Percentiles rank a stretch among this genome's conserved stretches.
These are phyloP conservation scores for Dendrolimus punctatus DNA, from an alignment of 1,140 invertebrate genomes.

Conservation along the genomic window DNA sequence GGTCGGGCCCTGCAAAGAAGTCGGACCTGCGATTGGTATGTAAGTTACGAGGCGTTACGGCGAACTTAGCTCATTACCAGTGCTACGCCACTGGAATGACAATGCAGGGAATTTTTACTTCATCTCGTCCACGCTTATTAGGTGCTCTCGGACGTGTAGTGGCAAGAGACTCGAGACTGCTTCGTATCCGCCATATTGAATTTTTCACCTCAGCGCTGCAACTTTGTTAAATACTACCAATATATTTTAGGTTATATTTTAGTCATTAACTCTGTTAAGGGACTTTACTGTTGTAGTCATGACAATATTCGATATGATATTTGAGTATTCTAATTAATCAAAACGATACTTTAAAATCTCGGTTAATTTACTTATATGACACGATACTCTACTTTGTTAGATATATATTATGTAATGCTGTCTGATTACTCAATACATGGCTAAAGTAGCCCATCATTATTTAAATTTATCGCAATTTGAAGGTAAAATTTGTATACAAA, in stretches of 20 bases:
- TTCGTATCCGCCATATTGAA: conserved; percentile 31
- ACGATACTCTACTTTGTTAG: too few relatives aligned
- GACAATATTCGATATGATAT: too few relatives aligned
- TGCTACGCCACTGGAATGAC: conserved; percentile 53
- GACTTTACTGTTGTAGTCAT: too few relatives aligned
- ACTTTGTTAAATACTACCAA: not conserved
- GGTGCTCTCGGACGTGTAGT: conserved; percentile 38
- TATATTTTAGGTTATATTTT: not conserved
- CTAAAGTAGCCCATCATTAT: too few relatives aligned
- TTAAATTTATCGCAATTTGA: too few relatives aligned
- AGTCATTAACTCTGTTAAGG: not conserved
- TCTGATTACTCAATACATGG: too few relatives aligned
- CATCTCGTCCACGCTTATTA: conserved; percentile 52
- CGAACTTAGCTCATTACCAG: conserved; percentile 69
- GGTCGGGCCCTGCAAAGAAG: conserved; percentile 14
- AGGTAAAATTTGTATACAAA: too few relatives aligned
- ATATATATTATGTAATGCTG: too few relatives aligned
- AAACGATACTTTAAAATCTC: too few relatives aligned
- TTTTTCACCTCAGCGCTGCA: conserved; percentile 22
- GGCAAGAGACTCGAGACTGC: conserved; percentile 23
- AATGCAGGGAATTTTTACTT: conserved; percentile 64
- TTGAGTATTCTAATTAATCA: too few relatives aligned
- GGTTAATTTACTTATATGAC: too few relatives aligned
- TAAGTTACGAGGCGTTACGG: conserved; percentile 61
- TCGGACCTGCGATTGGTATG: conserved; percentile 56